Conservation (phyloP, 1,140 invertebrate genomes). For the Bombus fervidus region DNA sequence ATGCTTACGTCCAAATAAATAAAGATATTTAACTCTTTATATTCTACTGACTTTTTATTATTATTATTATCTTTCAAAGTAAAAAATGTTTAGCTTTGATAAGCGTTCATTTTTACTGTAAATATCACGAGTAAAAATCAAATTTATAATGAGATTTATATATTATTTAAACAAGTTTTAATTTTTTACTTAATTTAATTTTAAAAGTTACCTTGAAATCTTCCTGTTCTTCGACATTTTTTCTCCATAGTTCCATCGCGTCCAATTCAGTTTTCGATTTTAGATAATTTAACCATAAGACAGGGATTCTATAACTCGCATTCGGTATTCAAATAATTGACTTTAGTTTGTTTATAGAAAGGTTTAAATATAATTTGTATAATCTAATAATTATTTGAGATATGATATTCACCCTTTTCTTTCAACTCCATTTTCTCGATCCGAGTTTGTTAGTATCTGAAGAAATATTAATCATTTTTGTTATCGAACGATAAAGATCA, state of each 20-base stretch:
- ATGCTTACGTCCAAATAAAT: background rate
- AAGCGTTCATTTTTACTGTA: background rate
- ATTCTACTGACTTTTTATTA: too few species aligned
- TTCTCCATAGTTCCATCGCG: slow-evolving; percentile 9
- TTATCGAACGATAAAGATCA: background rate
- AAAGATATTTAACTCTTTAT: too few species aligned
- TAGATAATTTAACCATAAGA: slow-evolving; percentile 6
- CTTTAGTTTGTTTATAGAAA: background rate
- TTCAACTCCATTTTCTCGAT: background rate
- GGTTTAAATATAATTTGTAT: background rate
- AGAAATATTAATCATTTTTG: background rate
- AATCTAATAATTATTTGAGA: background rate
- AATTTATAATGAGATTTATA: background rate
- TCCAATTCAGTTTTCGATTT: slow-evolving; percentile 31
- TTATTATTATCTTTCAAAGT: too few species aligned
- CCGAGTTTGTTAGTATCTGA: background rate
- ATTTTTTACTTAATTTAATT: background rate
- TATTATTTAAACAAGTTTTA: background rate
- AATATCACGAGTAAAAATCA: background rate
- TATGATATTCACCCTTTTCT: background rate
- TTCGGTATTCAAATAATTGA: background rate
- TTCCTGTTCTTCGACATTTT: background rate
- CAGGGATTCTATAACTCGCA: too few species aligned
- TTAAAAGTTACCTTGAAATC: slow-evolving; percentile 14
- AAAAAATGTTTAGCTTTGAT: too few species aligned